A percentile compares a stretch with the other conserved stretches of the same genome.
Conservation (phyloP, 2,113 vertebrate species). For the Penelope pileata region DNA sequence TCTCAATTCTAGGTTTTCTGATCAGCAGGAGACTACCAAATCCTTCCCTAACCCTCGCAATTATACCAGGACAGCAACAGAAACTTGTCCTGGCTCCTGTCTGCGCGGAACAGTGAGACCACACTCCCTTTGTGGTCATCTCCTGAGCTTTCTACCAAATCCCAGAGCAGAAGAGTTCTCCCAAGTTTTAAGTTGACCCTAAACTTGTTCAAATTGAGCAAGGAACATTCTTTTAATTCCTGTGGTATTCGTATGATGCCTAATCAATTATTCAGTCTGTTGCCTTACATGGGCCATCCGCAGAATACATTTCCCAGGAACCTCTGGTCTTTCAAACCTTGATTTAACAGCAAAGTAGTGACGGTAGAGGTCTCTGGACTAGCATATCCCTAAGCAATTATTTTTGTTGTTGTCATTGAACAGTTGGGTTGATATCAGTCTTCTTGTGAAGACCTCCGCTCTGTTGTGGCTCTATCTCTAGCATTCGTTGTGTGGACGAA, state of each 20-base stretch:
- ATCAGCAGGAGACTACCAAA: neutral
- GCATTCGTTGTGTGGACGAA: neutral
- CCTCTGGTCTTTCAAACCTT: neutral
- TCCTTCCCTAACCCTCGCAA: neutral
- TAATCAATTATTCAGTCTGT: neutral
- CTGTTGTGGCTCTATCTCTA: neutral
- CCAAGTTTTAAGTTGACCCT: neutral
- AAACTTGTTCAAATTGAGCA: neutral
- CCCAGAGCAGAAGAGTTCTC: neutral
- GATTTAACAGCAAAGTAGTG: neutral
- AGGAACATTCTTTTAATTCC: neutral
- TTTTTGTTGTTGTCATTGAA: neutral
- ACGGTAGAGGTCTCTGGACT: neutral
- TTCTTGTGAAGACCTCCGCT: neutral
- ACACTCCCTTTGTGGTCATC: neutral
- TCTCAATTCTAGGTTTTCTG: neutral
- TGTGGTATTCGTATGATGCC: neutral
- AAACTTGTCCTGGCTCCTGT: neutral
- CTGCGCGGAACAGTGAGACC: neutral
- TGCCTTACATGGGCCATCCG: neutral
- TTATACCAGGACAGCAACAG: rapidly evolving
- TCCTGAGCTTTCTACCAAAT: neutral
- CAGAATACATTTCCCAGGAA: neutral
- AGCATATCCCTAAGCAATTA: neutral
- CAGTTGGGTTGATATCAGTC: neutral